Evolutionary conservation across 1,140 invertebrate species (phyloP).

Genomic region (Neotoxoptera formosana): DNA sequence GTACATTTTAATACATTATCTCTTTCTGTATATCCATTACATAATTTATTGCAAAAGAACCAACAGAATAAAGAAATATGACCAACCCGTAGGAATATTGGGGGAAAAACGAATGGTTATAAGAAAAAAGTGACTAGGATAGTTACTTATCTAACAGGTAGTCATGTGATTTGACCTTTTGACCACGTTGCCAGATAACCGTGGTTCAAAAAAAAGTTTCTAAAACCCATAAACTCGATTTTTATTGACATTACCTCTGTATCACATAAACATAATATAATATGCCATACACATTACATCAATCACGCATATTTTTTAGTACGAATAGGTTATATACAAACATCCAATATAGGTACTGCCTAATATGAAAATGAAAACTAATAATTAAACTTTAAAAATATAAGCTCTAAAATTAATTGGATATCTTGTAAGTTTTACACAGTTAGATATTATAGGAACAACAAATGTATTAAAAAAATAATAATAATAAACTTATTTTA

Average conservation of each 20-base stretch:
- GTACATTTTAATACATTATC: not conserved
- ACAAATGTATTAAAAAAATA: no score
- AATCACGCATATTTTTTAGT: not conserved
- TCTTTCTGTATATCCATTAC: not conserved
- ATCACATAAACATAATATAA: not conserved
- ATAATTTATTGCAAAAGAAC: not conserved
- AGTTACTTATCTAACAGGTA: slow-evolving; percentile 1
- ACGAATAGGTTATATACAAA: not conserved
- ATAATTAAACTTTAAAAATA: not conserved
- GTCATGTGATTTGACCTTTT: not conserved
- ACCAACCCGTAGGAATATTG: not conserved
- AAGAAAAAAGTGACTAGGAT: not conserved
- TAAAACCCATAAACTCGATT: not conserved
- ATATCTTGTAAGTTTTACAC: no score
- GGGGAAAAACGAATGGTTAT: not conserved
- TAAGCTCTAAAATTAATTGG: no score
- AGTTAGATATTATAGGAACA: no score
- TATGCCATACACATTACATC: not conserved
- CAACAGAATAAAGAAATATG: not conserved
- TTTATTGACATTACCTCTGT: not conserved
- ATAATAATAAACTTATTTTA: no score
- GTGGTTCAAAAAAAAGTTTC: not conserved
- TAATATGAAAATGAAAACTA: not conserved
- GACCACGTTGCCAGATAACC: not conserved
- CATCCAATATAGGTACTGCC: no score